Percentiles rank a stretch among this genome's conserved stretches.
Conservation (phyloP, 2,797 vertebrate genomes). For the Pantherophis vulpinus region DNA sequence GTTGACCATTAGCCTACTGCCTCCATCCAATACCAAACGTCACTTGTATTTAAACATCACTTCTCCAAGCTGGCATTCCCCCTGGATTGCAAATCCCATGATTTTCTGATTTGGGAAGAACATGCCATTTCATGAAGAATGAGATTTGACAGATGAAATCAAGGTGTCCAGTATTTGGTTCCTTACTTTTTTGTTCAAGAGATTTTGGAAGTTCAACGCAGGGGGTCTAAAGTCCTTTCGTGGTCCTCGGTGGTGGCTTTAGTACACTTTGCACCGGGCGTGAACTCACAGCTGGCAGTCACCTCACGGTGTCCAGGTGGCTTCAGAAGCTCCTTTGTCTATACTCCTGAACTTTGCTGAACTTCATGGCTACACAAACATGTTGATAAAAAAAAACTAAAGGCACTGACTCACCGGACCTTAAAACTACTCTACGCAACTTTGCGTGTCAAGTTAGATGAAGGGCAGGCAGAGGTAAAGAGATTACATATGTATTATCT, state of each 20-base stretch:
- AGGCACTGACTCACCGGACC: constrained; percentile 56
- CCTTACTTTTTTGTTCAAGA: background rate
- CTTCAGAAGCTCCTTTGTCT: constrained; percentile 9
- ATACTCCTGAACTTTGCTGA: constrained; percentile 44
- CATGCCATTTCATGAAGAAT: background rate
- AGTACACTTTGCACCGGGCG: background rate
- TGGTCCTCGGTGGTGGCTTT: too few relatives aligned
- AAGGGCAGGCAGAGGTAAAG: background rate
- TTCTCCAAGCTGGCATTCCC: background rate
- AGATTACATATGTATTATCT: background rate
- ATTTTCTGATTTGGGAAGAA: background rate
- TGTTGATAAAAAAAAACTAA: constrained; percentile 41
- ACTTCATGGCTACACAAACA: constrained; percentile 52
- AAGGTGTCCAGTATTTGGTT: background rate
- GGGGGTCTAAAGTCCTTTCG: background rate
- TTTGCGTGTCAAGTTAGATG: background rate
- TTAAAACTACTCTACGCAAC: constrained; percentile 43
- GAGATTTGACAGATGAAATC: background rate
- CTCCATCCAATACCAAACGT: background rate
- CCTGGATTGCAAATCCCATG: background rate
- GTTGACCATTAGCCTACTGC: background rate
- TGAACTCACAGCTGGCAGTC: constrained; percentile 16
- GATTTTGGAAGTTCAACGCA: background rate
- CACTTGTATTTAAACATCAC: background rate
- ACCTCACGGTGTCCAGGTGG: constrained; percentile 16